These are phyloP conservation scores for Lepidurus couesii DNA, from an alignment of 1,140 invertebrate genomes.

Conservation along the genomic window DNA sequence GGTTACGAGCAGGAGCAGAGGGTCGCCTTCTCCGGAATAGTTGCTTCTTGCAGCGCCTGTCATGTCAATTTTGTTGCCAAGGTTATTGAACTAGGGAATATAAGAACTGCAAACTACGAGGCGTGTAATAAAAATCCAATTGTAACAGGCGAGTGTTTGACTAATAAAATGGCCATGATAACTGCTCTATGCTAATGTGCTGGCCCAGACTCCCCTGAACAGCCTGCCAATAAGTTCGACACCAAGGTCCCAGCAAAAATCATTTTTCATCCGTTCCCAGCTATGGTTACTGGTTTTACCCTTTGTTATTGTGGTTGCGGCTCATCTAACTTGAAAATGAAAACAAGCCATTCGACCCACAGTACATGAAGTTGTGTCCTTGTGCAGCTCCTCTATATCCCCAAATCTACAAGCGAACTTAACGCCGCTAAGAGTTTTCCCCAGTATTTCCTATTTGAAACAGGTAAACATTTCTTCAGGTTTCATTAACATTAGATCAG, in stretches of 20 bases:
- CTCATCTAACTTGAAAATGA: background rate
- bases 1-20: background rate
- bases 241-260: background rate
- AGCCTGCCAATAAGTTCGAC: background rate
- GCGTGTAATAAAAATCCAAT: background rate
- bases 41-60: background rate
- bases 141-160: background rate
- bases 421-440: too few species aligned
- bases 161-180: background rate
- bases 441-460: too few species aligned
- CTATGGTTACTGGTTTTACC: background rate
- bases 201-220: background rate
- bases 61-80: constrained; percentile 19
- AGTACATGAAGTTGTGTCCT: background rate
- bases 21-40: background rate
- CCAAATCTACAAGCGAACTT: background rate
- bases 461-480: too few species aligned
- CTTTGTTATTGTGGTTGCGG: background rate
- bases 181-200: background rate
- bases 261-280: background rate
- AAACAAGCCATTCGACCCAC: background rate
- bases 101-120: background rate
- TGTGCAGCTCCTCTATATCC: background rate
- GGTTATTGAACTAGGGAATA: constrained; percentile 10
- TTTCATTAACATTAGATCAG: too few species aligned